A percentile compares a stretch with the other conserved stretches of the same genome.
These are phyloP conservation scores for Boleophthalmus pectinirostris DNA, from an alignment of 2,113 vertebrate species.

Conservation along the genomic window DNA sequence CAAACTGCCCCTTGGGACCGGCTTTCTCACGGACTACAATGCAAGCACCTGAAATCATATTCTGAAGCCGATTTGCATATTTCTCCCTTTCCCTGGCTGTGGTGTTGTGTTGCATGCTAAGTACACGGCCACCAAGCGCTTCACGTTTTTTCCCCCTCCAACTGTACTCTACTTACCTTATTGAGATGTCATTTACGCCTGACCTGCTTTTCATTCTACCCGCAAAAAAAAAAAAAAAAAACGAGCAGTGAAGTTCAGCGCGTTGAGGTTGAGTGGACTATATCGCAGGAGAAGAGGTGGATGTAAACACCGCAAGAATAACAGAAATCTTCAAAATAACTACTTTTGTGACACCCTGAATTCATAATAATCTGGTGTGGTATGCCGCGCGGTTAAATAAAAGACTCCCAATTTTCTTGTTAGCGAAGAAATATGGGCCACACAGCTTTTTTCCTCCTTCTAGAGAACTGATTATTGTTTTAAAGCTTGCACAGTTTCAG, in stretches of 20 bases:
- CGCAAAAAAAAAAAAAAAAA: conserved; percentile 7
- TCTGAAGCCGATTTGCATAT: conserved; percentile 12
- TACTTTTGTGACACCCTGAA: conserved; percentile 49
- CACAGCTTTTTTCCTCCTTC: conserved; percentile 3
- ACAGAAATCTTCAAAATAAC: conserved; percentile 48
- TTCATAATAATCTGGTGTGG: conserved; percentile 57
- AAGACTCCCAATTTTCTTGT: conserved; percentile 51
- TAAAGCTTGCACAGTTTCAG: conserved; percentile 27
- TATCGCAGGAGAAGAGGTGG: not conserved
- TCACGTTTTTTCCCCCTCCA: not conserved
- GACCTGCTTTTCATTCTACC: conserved; percentile 57
- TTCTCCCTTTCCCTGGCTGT: not conserved
- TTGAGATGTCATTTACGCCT: conserved; percentile 50
- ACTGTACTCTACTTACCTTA: conserved; percentile 14
- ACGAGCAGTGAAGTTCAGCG: conserved; percentile 18
- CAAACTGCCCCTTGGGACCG: conserved; percentile 24
- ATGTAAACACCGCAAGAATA: conserved; percentile 41
- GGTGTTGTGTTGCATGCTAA: conserved; percentile 24
- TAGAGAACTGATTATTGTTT: conserved; percentile 48
- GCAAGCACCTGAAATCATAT: conserved; percentile 25
- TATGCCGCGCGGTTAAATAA: conserved; percentile 42
- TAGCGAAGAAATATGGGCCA: conserved; percentile 52
- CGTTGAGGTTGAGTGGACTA: not conserved
- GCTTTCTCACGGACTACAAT: conserved; percentile 18
- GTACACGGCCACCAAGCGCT: conserved; percentile 2